A percentile compares a stretch with the other conserved stretches of the same genome.
These are phyloP conservation scores for Habropoda laboriosa DNA, from an alignment of 1,140 invertebrate species.

Conservation along the genomic window DNA sequence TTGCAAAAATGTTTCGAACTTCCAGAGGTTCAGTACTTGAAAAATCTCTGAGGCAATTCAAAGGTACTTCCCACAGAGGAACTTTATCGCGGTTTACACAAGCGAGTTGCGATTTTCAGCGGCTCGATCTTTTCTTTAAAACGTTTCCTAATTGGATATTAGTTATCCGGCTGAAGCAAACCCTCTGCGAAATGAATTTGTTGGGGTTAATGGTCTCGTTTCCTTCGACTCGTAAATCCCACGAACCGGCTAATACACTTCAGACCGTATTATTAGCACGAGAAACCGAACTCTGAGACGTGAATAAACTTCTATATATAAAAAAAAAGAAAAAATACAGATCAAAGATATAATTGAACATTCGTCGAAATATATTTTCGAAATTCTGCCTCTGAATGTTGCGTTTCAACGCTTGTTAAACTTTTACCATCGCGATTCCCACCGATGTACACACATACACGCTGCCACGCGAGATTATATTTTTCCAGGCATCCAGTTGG, in stretches of 20 bases:
- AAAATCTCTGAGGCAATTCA: neutral
- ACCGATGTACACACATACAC: neutral
- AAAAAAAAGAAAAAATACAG: no score
- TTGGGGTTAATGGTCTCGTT: conserved; percentile 16
- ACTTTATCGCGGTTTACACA: conserved; percentile 9
- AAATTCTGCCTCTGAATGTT: neutral
- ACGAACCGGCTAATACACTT: neutral
- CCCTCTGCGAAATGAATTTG: conserved; percentile 12
- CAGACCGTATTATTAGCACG: neutral
- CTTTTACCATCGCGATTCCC: neutral
- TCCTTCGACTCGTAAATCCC: neutral
- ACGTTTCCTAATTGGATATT: conserved; percentile 20
- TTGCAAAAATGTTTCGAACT: no score
- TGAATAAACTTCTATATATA: neutral
- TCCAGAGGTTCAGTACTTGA: no score
- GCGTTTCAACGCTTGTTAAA: neutral
- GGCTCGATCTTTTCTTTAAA: neutral
- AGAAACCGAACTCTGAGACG: no score
- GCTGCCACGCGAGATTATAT: neutral
- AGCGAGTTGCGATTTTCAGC: neutral
- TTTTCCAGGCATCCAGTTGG: neutral
- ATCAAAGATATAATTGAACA: neutral
- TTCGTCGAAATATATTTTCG: neutral
- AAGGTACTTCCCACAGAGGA: neutral
- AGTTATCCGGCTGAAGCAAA: neutral